Evolutionary conservation across 2,797 vertebrate species (phyloP).

Genomic region (Parauchenoglanis punctatus): DNA sequence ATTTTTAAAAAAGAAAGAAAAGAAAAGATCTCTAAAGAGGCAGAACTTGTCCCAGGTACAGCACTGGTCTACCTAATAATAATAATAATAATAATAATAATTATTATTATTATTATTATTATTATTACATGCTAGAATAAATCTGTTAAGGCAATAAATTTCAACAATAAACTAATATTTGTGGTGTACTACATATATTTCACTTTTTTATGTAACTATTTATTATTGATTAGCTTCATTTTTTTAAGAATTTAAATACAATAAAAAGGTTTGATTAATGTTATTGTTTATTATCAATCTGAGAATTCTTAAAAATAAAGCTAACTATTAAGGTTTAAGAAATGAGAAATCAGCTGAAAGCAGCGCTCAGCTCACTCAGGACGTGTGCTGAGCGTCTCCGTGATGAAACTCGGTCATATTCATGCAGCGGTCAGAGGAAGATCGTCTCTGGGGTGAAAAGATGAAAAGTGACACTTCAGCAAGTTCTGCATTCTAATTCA

Average conservation of each 20-base stretch:
- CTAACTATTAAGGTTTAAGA: not conserved
- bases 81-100: not conserved
- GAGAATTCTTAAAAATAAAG: not conserved
- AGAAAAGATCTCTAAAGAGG: not conserved
- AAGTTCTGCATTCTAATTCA: constrained; percentile 33
- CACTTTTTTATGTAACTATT: too few species aligned
- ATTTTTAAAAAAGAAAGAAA: not conserved
- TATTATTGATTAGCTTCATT: not conserved
- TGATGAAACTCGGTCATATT: not conserved
- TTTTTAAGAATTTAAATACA: not conserved
- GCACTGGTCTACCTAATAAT: not conserved
- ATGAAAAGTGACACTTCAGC: constrained; percentile 43
- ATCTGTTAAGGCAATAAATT: not conserved
- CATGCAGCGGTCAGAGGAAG: constrained; percentile 12
- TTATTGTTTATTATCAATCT: not conserved
- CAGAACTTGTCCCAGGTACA: not conserved
- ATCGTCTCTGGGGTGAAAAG: constrained; percentile 15
- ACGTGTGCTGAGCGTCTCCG: not conserved
- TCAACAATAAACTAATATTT: not conserved
- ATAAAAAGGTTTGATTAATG: not conserved
- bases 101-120: not conserved
- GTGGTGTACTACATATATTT: not conserved
- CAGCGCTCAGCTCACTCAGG: too few species aligned
- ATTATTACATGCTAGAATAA: not conserved
- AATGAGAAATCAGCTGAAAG: too few species aligned